A percentile compares a stretch with the other conserved stretches of the same genome.
Evolutionary conservation across 2,113 vertebrate species (phyloP).

Genomic region (Ptyas mucosa): DNA sequence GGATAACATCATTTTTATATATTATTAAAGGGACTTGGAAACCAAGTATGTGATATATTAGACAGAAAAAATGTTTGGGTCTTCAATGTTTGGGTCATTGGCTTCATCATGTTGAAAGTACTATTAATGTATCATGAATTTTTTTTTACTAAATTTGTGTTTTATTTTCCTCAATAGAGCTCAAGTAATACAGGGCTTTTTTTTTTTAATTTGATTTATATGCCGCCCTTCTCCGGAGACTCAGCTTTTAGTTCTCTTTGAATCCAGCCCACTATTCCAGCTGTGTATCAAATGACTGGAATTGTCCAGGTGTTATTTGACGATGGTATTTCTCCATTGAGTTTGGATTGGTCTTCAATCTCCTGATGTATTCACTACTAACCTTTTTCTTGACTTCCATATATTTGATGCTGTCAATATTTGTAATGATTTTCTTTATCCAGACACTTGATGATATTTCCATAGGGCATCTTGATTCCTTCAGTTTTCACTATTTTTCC

Average conservation of each 20-base stretch:
- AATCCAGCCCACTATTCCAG: background rate
- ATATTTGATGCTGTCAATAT: background rate
- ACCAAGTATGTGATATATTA: background rate
- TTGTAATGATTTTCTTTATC: background rate
- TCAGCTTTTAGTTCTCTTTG: background rate
- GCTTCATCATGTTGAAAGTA: background rate
- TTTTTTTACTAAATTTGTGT: background rate
- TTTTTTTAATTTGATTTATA: too few species aligned
- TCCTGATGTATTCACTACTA: background rate
- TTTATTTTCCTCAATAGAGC: background rate
- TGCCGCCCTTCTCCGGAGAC: too few species aligned
- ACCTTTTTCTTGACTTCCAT: background rate
- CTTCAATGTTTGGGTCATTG: background rate
- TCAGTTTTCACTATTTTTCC: background rate
- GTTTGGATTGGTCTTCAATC: background rate
- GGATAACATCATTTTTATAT: conserved; percentile 39
- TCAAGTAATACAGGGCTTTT: background rate
- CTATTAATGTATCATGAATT: background rate
- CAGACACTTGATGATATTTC: background rate
- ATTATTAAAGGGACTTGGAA: conserved; percentile 22
- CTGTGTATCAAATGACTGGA: background rate
- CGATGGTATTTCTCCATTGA: background rate
- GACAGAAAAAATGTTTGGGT: background rate
- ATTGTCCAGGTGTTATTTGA: background rate
- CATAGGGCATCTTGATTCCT: background rate